Evolutionary conservation across 1,140 invertebrate species (phyloP).

Genomic region (Drosophila lacteicornis): DNA sequence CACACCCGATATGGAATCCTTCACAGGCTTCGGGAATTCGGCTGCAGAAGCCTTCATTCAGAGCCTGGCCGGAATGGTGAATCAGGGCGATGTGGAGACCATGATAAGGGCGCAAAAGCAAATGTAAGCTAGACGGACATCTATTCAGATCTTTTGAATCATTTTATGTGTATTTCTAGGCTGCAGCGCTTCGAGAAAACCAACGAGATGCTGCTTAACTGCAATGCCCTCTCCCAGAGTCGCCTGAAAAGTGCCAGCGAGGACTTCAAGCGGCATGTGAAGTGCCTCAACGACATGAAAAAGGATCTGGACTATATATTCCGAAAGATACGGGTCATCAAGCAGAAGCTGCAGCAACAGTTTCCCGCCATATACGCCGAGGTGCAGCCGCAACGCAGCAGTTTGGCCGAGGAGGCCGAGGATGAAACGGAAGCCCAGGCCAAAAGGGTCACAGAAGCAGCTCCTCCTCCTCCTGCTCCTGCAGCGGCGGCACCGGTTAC

Average conservation of each 20-base stretch:
- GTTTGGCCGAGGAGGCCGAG: constrained; percentile 87
- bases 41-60: constrained; percentile 96
- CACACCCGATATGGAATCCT: constrained; percentile 68
- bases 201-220: constrained; percentile 98
- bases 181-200: constrained; percentile 98
- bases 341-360: constrained; percentile 92
- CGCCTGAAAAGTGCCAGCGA: constrained; percentile 92
- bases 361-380: constrained; percentile 94
- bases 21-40: constrained; percentile 85
- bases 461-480: background rate
- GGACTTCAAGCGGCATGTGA: constrained; percentile 96
- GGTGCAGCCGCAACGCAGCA: constrained; percentile 86
- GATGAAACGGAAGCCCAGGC: constrained; percentile 85
- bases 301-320: constrained; percentile 90
- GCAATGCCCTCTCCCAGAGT: constrained; percentile 93
- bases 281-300: constrained; percentile 90
- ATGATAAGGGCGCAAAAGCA: constrained; percentile 96
- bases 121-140: constrained; percentile 88
- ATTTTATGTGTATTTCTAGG: constrained; percentile 86
- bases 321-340: constrained; percentile 90
- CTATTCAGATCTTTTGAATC: background rate
- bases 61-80: constrained; percentile 94
- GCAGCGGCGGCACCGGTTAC: constrained; percentile 1
- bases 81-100: constrained; percentile 95
- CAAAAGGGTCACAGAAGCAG: constrained; percentile 1